A percentile compares a stretch with the other conserved stretches of the same genome.
These are phyloP conservation scores for Suillia variegata DNA, from an alignment of 2,888 invertebrate genomes.

Conservation along the genomic window DNA sequence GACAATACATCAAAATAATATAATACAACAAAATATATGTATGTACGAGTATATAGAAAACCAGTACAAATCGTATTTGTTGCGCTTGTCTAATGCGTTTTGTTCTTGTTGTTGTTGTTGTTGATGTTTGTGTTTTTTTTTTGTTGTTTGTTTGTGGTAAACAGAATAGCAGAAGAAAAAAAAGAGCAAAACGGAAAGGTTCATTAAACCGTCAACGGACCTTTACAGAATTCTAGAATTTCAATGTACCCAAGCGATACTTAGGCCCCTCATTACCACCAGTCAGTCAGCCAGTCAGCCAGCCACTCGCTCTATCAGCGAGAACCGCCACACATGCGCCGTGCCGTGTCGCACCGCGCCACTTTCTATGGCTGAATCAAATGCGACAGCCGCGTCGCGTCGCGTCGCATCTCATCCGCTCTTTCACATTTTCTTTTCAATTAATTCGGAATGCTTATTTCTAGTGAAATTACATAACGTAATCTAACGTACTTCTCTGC, in stretches of 20 bases:
- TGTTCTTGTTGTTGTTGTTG: too few species aligned
- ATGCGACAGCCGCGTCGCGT: too few species aligned
- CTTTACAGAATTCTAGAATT: slow-evolving; percentile 24
- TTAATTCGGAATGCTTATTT: background rate
- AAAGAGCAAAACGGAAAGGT: slow-evolving; percentile 34
- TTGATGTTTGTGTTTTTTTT: background rate
- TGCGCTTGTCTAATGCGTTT: background rate
- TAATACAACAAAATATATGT: too few species aligned
- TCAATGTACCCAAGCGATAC: background rate
- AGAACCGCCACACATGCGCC: background rate
- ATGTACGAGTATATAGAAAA: too few species aligned
- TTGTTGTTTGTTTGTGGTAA: slow-evolving; percentile 4
- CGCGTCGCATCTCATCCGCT: slow-evolving; percentile 42
- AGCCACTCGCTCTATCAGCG: slow-evolving; percentile 21
- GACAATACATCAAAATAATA: too few species aligned
- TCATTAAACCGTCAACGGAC: slow-evolving; percentile 50
- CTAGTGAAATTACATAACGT: too few species aligned
- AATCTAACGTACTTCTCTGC: too few species aligned
- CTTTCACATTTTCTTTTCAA: background rate
- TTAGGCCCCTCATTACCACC: slow-evolving; percentile 22
- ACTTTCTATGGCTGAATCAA: too few species aligned
- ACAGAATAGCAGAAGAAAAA: slow-evolving; percentile 5
- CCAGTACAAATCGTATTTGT: background rate
- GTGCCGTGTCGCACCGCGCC: slow-evolving; percentile 29
- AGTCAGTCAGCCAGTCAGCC: slow-evolving; percentile 25